These are phyloP conservation scores for Euplagia quadripunctaria DNA, from an alignment of 2,888 invertebrate species.

Conservation along the genomic window DNA sequence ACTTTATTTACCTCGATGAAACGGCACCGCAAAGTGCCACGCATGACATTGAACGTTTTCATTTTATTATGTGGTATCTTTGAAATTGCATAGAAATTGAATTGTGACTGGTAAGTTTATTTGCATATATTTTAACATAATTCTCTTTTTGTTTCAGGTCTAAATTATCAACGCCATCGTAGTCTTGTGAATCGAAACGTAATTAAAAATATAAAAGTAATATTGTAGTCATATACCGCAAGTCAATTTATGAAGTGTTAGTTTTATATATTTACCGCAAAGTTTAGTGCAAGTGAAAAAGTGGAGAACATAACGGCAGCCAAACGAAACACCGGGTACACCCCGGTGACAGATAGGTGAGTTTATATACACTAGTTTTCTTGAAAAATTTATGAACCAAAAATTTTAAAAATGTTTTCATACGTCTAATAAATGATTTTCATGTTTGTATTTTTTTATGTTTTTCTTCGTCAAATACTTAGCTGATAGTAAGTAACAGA, in stretches of 20 bases:
- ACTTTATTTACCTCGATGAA: slow-evolving; percentile 62
- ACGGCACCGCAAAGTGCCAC: slow-evolving; percentile 60
- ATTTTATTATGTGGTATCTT: slow-evolving; percentile 49
- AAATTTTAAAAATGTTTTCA: too few relatives aligned
- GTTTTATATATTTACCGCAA: slow-evolving; percentile 39
- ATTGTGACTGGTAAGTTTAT: slow-evolving; percentile 31
- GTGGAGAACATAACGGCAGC: slow-evolving; percentile 76
- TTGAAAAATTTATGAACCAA: neutral
- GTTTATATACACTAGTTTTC: slow-evolving; percentile 23
- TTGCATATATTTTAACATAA: slow-evolving; percentile 21
- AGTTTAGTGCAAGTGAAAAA: slow-evolving; percentile 68
- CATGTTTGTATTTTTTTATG: neutral
- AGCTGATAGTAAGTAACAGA: neutral
- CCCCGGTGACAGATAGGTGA: slow-evolving; percentile 82
- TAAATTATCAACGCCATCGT: slow-evolving; percentile 56
- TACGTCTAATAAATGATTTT: neutral
- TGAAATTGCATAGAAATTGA: slow-evolving; percentile 44
- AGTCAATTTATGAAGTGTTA: slow-evolving; percentile 45
- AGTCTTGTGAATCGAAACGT: slow-evolving; percentile 47
- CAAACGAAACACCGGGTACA: slow-evolving; percentile 73
- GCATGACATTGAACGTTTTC: slow-evolving; percentile 52
- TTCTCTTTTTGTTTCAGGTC: slow-evolving; percentile 75
- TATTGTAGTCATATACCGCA: slow-evolving; percentile 29
- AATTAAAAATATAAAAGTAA: slow-evolving; percentile 23
- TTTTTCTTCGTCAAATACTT: neutral